Evolutionary conservation across 2,113 vertebrate genomes (phyloP).

Genomic region (Heterotilapia buettikoferi): DNA sequence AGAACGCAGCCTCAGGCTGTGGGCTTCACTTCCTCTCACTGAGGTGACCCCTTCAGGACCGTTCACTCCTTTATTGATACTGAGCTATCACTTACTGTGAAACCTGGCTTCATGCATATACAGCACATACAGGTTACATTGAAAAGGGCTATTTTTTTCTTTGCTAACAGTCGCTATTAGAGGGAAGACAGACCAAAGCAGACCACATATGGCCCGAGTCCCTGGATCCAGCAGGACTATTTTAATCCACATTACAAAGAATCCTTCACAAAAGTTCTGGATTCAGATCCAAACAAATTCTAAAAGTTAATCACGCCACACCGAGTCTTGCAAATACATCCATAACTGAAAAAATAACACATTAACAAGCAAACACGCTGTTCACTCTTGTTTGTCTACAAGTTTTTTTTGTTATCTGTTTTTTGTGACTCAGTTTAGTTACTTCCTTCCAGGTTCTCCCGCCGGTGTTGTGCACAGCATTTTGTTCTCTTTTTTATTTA

Average conservation of each 20-base stretch:
- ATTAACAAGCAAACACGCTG: neutral
- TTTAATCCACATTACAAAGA: neutral
- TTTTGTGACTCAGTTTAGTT: neutral
- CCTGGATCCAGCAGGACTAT: neutral
- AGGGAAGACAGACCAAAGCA: neutral
- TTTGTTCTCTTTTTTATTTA: neutral
- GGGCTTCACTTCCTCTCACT: neutral
- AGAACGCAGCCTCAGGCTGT: neutral
- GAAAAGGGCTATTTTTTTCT: neutral
- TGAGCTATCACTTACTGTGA: fast-evolving
- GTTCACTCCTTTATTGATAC: fast-evolving
- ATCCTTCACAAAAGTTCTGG: neutral
- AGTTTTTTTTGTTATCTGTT: neutral
- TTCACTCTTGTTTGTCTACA: neutral
- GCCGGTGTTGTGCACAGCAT: neutral
- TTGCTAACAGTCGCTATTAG: neutral
- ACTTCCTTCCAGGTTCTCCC: neutral
- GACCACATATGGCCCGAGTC: neutral
- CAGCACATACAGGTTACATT: neutral
- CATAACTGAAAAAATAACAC: neutral
- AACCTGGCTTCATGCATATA: neutral
- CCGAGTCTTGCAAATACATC: neutral
- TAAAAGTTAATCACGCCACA: neutral
- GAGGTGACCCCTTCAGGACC: neutral
- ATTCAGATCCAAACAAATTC: neutral